Evolutionary conservation across 2,888 invertebrate genomes (phyloP).

Genomic region (Plagodis pulveraria): DNA sequence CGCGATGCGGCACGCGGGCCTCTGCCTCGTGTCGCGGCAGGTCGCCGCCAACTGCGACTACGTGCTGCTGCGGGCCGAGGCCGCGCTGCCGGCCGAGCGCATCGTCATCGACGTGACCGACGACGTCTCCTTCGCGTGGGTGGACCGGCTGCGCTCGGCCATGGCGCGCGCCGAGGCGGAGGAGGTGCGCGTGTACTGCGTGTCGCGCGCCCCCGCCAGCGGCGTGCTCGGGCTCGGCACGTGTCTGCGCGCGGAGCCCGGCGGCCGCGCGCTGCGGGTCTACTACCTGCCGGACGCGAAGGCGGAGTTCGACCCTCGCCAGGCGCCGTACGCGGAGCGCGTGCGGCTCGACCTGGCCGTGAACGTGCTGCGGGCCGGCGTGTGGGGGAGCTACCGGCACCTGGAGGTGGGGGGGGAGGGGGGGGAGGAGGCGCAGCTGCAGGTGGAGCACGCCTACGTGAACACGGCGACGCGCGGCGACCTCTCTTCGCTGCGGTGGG

Average conservation of each 20-base stretch:
- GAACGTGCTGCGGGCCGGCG: constrained; percentile 92
- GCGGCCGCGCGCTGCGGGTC: constrained; percentile 91
- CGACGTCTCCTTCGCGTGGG: constrained; percentile 89
- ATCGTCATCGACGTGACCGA: constrained; percentile 88
- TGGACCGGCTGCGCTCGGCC: constrained; percentile 91
- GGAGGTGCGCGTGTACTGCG: constrained; percentile 87
- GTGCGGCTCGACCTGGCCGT: constrained; percentile 91
- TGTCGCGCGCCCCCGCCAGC: constrained; percentile 87
- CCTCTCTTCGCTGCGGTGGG: constrained; percentile 96
- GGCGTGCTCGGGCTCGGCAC: constrained; percentile 96
- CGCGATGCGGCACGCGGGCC: constrained; percentile 57
- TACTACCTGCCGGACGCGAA: constrained; percentile 88
- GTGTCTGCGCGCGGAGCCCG: constrained; percentile 95
- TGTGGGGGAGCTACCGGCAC: constrained; percentile 96
- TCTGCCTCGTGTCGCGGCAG: constrained; percentile 78
- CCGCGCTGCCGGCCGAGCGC: constrained; percentile 56
- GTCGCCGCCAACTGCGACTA: constrained; percentile 87
- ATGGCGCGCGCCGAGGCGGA: constrained; percentile 87
- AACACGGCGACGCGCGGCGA: constrained; percentile 97
- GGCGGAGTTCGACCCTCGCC: constrained; percentile 84
- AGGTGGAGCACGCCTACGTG: constrained; percentile 96
- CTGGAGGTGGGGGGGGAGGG: constrained; percentile 80
- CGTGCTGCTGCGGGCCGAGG: constrained; percentile 89
- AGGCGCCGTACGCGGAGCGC: constrained; percentile 86
- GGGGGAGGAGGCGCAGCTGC: constrained; percentile 63